Evolutionary conservation across 1,140 invertebrate genomes (phyloP), one percentile per base, ranked within the genome.

Genomic region (Drosophila albomicans): DNA sequence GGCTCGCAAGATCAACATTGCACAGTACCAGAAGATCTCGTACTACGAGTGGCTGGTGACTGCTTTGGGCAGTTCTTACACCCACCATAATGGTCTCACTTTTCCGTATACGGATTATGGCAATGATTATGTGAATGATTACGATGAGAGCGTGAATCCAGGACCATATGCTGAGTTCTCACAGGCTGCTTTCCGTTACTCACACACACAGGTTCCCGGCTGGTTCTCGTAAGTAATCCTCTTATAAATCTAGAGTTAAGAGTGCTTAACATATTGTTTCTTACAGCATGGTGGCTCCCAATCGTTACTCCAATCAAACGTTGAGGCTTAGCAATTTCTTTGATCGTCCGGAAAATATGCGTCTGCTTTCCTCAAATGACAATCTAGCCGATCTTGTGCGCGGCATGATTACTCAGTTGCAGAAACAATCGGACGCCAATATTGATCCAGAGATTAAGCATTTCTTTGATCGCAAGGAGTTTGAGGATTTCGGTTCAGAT

Each of bases 1-100:
- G 93, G 94, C 97, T 0, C 93, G 98, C 61, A 94, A 95, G 72
- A 97, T 99, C 38, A 93, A 94, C 54, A 95, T 96, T 30, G 97
- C 96, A 1, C 94, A 96, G 88, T 94, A 96, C 81, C 97, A 98
- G 92, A 95, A 97, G 49, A 96, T 98, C 32, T 95, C 96, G 5
- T 98, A 97, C 81, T 96, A 96, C 75, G 97, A 98, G 92, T 98
- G 96, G 94, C 92, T 98, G n/a, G 97, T 97, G 1, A 95, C 96
- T 57, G 94, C 98, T 49, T 93, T 97, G 51, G 95, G 96, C 10
- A 77, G 91, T 2, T 93, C 96, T 13, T 95, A 96, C 79, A 94
- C 95, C 64, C 91, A 94, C 10, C 94, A 95, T 64, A 95, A 96
- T 72, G 95, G 95, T 32, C 93, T 97, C 1, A 93, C 96, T 1